Percentiles rank a stretch among this genome's conserved stretches.
phyloP scores from a whole-genome alignment of 64 coral and sea anemone genomes.

The Pocillopora damicornis region DNA sequence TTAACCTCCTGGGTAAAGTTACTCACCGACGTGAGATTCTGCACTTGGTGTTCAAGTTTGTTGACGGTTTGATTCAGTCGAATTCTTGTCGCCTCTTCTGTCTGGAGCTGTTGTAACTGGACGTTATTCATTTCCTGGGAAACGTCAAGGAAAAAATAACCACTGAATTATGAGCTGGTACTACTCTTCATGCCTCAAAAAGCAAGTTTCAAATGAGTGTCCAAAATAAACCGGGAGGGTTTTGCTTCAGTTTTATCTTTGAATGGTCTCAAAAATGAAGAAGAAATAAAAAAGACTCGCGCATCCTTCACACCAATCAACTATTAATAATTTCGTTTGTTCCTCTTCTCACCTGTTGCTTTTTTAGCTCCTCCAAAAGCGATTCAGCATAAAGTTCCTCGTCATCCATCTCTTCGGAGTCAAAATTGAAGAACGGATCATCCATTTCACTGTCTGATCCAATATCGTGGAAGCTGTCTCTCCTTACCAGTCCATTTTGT shows the following conservation, averaged over 20 bases:
- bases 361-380: constrained; percentile 87
- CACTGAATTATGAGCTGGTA: neutral
- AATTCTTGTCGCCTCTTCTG: constrained; percentile 76
- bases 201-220: neutral
- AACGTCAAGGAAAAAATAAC: neutral
- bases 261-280: too few relatives aligned
- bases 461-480: constrained; percentile 77
- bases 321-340: too few relatives aligned
- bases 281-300: too few relatives aligned
- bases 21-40: constrained; percentile 81
- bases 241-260: too few relatives aligned
- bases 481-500: constrained; percentile 66
- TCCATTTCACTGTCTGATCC: constrained; percentile 87
- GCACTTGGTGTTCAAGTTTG: constrained; percentile 90
- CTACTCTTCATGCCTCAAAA: neutral
- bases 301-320: too few relatives aligned
- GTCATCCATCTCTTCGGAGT: constrained; percentile 70
- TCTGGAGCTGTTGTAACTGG: constrained; percentile 75
- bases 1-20: neutral
- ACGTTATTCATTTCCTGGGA: constrained; percentile 87
- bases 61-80: constrained; percentile 78
- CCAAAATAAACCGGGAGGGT: neutral
- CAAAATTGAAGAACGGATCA: constrained; percentile 91
- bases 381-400: constrained; percentile 90
- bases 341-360: constrained; percentile 67